phyloP scores from a whole-genome alignment of 1,140 invertebrate species.

The Euwallacea fornicatus region DNA sequence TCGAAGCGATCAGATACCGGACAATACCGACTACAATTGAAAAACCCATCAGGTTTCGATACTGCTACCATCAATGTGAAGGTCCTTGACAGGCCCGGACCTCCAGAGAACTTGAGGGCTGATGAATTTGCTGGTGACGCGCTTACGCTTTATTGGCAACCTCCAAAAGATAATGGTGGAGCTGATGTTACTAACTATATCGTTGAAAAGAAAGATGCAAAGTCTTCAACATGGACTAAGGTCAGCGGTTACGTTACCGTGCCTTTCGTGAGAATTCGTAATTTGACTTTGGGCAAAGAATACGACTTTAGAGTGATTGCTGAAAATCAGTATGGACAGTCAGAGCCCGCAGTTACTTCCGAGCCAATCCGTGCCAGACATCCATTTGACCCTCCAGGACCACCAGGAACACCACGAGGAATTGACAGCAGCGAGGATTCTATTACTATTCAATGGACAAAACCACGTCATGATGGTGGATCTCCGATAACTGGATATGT shows the following conservation, averaged over 20 bases:
- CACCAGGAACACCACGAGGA: slow-evolving; percentile 83
- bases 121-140: slow-evolving; percentile 95
- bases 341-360: slow-evolving; percentile 84
- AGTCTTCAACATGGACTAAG: slow-evolving; percentile 82
- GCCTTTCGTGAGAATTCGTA: slow-evolving; percentile 85
- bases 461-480: slow-evolving; percentile 91
- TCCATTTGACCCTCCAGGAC: slow-evolving; percentile 90
- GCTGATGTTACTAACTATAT: slow-evolving; percentile 95
- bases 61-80: slow-evolving; percentile 92
- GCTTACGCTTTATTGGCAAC: slow-evolving; percentile 93
- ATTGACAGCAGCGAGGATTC: slow-evolving; percentile 90
- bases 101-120: slow-evolving; percentile 83
- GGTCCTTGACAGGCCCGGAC: slow-evolving; percentile 87
- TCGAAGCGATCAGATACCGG: slow-evolving; percentile 89
- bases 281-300: slow-evolving; percentile 84
- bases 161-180: slow-evolving; percentile 94
- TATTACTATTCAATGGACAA: slow-evolving; percentile 91
- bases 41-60: slow-evolving; percentile 93
- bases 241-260: slow-evolving; percentile 90
- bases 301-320: slow-evolving; percentile 98
- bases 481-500: slow-evolving; percentile 89
- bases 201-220: slow-evolving; percentile 89
- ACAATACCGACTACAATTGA: slow-evolving; percentile 88
- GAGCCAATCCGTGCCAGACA: slow-evolving; percentile 92
- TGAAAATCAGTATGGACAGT: slow-evolving; percentile 95